These are phyloP conservation scores for Sceloporus tristichus DNA, from an alignment of 2,113 vertebrate genomes.

Conservation along the genomic window DNA sequence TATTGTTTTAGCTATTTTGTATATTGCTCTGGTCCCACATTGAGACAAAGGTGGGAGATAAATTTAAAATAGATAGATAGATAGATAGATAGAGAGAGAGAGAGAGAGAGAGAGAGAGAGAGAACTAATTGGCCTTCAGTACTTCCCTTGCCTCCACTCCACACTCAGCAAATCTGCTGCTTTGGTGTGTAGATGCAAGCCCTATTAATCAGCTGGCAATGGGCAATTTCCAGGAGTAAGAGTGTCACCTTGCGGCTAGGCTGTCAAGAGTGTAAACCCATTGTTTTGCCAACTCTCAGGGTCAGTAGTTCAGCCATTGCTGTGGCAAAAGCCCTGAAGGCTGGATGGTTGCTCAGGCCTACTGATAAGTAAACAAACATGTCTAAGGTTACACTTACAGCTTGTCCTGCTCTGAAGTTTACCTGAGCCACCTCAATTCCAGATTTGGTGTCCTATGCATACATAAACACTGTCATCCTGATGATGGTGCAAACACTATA, in stretches of 20 bases:
- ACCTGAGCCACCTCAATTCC: not conserved
- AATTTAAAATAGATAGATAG: too few species aligned
- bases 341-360: constrained; percentile 71
- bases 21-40: too few species aligned
- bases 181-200: not conserved
- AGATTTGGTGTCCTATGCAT: not conserved
- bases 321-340: constrained; percentile 68
- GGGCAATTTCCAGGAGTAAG: not conserved
- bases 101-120: too few species aligned
- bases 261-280: constrained; percentile 67
- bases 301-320: constrained; percentile 77
- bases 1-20: not conserved
- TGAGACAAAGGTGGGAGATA: too few species aligned
- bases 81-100: too few species aligned
- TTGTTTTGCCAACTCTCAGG: constrained; percentile 77
- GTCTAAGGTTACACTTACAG: constrained; percentile 76
- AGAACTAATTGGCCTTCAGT: too few species aligned
- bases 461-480: not conserved
- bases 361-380: constrained; percentile 73
- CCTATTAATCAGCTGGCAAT: not conserved
- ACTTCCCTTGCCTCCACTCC: too few species aligned
- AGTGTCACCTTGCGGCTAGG: constrained; percentile 41
- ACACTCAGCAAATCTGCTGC: not conserved
- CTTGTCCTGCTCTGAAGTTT: not conserved
- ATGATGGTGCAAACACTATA: not conserved